Base-by-base conservation (phyloP, 1,140 invertebrate genomes). In the Pseudoatta argentina region DNA sequence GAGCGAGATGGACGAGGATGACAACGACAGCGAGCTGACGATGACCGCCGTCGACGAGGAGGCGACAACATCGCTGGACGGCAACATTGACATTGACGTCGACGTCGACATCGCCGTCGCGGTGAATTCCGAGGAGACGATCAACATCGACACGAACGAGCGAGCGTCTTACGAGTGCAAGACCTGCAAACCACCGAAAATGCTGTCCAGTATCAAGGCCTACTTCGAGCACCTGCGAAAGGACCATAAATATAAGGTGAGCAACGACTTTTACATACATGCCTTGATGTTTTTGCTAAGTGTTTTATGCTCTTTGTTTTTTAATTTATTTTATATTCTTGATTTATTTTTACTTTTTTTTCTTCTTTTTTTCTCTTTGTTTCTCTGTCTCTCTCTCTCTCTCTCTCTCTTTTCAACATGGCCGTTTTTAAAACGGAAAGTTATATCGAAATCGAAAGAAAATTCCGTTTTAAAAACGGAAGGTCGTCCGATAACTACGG, bases 191-290 rank as follows among this genome's bases (percentile, higher is more conserved):
- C 91, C 93, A 0, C 4, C 86, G 0, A 92, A 91, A 48, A 91
- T 81, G 51, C 91, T 94, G 0, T 94, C 95, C 7, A 97, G 96
- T 90, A 96, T 97, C 1, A 95, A 96, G 69, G 95, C 95, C 53
- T 97, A 96, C 88, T 93, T 97, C 3, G 96, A 96, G 88, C 97
- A 97, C 91, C 93, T 96, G 55, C 96, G 95, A 44, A 96, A 97
- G 72, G 94, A 93, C 18, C 97, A 97, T 89, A 95, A 96, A 51
- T 95, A 96, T 67, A 95, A 95, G 82, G 95, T 96, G 55, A 94
- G 94, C 63, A 95, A 16, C 96, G 5, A 2, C 2, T 8, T 44
- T 44, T 10, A 44, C 8, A 44, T 3, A 44, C 8, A 44, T 44
- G 39, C 10, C 39, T 44, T 44, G 39, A 44, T 44, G 39, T 44